Evolutionary conservation across 2,888 invertebrate genomes (phyloP).

Genomic region (Xanthorhoe spadicearia): DNA sequence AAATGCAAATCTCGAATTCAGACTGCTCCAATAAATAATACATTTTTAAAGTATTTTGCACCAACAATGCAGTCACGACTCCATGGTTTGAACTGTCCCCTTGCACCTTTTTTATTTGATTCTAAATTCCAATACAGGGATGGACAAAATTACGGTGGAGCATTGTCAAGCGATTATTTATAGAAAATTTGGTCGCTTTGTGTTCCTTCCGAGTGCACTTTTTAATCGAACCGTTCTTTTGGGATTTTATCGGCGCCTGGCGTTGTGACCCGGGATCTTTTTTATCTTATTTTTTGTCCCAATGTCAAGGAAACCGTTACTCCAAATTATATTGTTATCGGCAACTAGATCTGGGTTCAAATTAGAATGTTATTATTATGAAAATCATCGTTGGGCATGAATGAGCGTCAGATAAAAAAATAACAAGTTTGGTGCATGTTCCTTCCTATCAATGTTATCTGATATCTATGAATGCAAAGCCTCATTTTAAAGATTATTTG

Average conservation of each 20-base stretch:
- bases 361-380: slow-evolving; percentile 24
- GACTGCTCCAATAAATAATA: background rate
- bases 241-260: slow-evolving; percentile 63
- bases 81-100: slow-evolving; percentile 59
- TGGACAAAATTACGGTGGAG: slow-evolving; percentile 79
- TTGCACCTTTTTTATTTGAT: slow-evolving; percentile 74
- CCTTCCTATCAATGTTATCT: background rate
- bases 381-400: slow-evolving; percentile 1
- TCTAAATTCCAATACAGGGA: slow-evolving; percentile 80
- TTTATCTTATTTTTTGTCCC: slow-evolving; percentile 49
- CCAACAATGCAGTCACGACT: slow-evolving; percentile 48
- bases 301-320: slow-evolving; percentile 61
- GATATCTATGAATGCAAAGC: slow-evolving; percentile 8
- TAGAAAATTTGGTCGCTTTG: slow-evolving; percentile 82
- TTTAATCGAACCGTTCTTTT: slow-evolving; percentile 59
- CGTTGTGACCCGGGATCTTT: slow-evolving; percentile 59
- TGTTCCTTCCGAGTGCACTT: slow-evolving; percentile 71
- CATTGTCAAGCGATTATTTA: slow-evolving; percentile 83
- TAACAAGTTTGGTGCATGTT: slow-evolving; percentile 2
- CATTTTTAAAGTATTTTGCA: background rate
- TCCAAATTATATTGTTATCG: slow-evolving; percentile 34
- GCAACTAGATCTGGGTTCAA: slow-evolving; percentile 20
- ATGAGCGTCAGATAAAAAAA: background rate
- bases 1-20: background rate
- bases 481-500: slow-evolving; percentile 24